phyloP scores from a whole-genome alignment of 2,797 vertebrate species.

The Trichosurus vulpecula region DNA sequence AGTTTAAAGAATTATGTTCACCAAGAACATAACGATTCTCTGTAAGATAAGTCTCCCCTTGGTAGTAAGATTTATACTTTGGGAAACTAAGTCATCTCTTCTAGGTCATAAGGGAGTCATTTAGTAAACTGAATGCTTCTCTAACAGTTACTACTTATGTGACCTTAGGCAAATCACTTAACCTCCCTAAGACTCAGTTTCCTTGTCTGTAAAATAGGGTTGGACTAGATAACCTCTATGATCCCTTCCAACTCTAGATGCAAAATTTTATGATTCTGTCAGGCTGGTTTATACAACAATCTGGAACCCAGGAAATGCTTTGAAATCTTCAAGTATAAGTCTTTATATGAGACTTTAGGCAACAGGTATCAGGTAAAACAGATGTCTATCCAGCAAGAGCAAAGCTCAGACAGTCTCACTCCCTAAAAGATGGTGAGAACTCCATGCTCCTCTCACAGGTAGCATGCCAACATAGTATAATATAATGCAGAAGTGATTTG shows the following conservation, averaged over 20 bases:
- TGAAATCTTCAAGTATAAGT: slow-evolving; percentile 29
- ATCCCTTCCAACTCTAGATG: background rate
- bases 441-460: background rate
- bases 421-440: slow-evolving; percentile 12
- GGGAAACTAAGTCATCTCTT: background rate
- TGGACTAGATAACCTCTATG: background rate
- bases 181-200: background rate
- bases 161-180: background rate
- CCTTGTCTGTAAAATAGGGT: no score
- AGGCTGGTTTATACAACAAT: background rate
- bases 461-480: background rate
- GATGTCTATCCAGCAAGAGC: background rate
- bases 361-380: background rate
- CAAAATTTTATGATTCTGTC: background rate
- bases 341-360: background rate
- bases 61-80: background rate
- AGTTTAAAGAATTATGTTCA: background rate
- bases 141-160: background rate
- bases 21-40: background rate
- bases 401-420: slow-evolving; percentile 33
- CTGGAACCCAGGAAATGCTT: background rate
- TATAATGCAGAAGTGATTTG: slow-evolving; percentile 34
- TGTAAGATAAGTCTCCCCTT: background rate
- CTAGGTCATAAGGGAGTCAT: background rate
- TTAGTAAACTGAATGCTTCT: slow-evolving; percentile 4